Evolutionary conservation across 2,888 invertebrate species (phyloP), one percentile per base, ranked within the genome.

Genomic region (Ochropacha duplaris): DNA sequence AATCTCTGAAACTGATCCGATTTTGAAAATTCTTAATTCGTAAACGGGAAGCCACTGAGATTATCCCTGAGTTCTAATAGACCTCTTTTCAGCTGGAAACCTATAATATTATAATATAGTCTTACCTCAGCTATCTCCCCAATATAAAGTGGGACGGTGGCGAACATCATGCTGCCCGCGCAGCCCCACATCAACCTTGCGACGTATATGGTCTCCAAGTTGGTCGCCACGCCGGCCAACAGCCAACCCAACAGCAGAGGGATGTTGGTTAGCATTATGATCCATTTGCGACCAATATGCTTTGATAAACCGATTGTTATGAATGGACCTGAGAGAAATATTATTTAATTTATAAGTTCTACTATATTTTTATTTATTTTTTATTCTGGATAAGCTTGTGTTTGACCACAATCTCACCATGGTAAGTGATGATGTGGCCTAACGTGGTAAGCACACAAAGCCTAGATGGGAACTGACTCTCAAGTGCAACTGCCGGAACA

Each of bases 191-290:
- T 81, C 61, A 94, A 86, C 70, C 93, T 90, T 31, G 95, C 95
- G 14, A 84, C 94, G 86, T 94, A 95, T 62, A 94, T 78, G 28
- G 93, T 90, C 24, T 74, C 78, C 49, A 94, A 79, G 58, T 85
- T 71, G 8, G 83, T 83, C 9, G 95, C 94, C 39, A 95, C 93
- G 19, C 95, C 94, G 51, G 96, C 94, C 50, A 96, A 83, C n/a
- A 95, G 76, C 94, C 96, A 97, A 11, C 97, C 96, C 24, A 96
- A 71, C 0, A 96, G 86, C 59, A 96, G 96, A 0, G 96, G 96
- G 0, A 96, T 60, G 50, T 94, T 94, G 61, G 96, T 94, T 14
- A 94, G 86, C 31, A 97, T 87, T 60, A 97, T 88, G 1, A 96
- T 94, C 88, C 93, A 94, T 70, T 96, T 96, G 0, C 96, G 93